Conservation (phyloP, 2,113 vertebrate species). For the Cebidichthys violaceus region DNA sequence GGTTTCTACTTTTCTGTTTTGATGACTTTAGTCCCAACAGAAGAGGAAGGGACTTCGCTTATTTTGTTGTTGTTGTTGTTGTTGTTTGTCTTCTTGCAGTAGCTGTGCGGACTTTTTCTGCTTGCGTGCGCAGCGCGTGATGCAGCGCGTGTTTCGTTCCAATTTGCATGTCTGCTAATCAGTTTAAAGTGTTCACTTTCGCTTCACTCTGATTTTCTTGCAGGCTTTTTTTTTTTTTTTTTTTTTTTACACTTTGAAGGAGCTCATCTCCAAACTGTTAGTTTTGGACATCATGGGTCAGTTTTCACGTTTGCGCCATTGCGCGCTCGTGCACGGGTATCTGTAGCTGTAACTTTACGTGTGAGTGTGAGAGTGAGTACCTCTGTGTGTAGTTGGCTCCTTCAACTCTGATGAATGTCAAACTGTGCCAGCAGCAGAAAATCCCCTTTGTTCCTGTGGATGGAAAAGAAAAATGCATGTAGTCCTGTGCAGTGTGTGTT, state of each 20-base stretch:
- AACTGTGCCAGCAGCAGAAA: not conserved
- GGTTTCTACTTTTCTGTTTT: no score
- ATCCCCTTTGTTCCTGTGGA: no score
- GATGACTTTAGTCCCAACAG: not conserved
- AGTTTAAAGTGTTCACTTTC: constrained; percentile 53
- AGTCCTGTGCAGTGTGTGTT: not conserved
- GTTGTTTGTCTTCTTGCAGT: not conserved
- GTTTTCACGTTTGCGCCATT: not conserved
- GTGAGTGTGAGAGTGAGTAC: no score
- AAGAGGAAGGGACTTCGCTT: not conserved
- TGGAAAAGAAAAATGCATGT: not conserved
- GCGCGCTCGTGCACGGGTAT: not conserved
- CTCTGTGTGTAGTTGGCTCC: not conserved
- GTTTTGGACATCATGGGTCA: not conserved
- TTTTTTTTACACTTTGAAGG: no score
- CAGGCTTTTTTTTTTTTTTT: not conserved
- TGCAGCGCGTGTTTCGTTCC: not conserved
- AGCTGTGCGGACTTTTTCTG: not conserved
- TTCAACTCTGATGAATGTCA: constrained; percentile 1
- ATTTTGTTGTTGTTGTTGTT: not conserved
- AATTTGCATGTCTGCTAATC: constrained; percentile 39
- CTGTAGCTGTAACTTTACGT: no score
- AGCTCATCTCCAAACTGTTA: not conserved
- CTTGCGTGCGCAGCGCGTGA: constrained; percentile 4
- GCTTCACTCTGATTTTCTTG: not conserved